phyloP scores from a whole-genome alignment of 2,888 invertebrate genomes.

The Monoplex corrugatus region DNA sequence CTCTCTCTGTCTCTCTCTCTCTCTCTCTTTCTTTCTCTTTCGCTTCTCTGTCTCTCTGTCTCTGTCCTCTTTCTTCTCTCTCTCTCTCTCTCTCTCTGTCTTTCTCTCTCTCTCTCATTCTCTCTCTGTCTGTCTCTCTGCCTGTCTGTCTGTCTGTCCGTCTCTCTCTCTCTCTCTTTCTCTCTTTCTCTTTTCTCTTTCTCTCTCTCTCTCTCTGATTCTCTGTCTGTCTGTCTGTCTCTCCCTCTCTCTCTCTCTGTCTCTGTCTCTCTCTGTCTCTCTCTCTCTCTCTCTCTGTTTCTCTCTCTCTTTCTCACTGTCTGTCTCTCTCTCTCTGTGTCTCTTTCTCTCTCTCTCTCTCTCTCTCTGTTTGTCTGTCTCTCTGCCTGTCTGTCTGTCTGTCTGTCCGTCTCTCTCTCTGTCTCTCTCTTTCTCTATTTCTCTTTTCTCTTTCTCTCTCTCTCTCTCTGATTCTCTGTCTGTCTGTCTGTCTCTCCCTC shows the following conservation, averaged over 20 bases:
- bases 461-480: no score
- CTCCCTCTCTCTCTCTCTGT: neutral
- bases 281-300: neutral
- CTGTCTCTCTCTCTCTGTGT: neutral
- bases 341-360: neutral
- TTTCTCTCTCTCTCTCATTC: no score
- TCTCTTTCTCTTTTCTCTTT: neutral
- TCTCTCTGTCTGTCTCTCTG: no score
- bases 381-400: neutral
- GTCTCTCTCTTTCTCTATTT: neutral
- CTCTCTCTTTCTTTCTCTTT: no score
- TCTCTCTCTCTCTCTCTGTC: no score
- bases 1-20: no score
- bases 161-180: neutral
- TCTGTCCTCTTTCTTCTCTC: no score
- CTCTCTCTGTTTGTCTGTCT: neutral
- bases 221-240: neutral
- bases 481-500: neutral
- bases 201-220: neutral
- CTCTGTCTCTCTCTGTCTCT: neutral
- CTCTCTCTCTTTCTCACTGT: neutral
- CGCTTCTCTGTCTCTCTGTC: no score
- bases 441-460: neutral
- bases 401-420: no score
- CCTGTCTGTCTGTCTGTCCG: neutral